Evolutionary conservation across 2,113 vertebrate genomes (phyloP).

Genomic region (Pristiophorus japonicus): DNA sequence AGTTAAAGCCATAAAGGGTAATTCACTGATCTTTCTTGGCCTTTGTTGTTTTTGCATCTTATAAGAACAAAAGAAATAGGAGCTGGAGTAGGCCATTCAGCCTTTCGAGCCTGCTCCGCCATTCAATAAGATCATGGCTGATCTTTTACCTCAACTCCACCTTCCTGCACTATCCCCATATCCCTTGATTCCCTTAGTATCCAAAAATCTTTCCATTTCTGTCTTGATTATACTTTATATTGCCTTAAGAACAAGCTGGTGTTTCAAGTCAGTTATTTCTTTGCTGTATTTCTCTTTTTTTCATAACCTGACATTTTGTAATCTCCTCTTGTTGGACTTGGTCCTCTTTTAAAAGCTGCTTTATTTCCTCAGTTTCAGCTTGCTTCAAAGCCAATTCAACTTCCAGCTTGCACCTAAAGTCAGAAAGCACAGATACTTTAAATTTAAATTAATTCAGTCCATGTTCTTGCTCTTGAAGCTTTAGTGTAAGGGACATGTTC

Average conservation of each 20-base stretch:
- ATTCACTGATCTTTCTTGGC: background rate
- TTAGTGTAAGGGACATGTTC: constrained; percentile 59
- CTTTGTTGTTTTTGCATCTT: background rate
- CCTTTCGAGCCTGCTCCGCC: no score
- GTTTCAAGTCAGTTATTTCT: constrained; percentile 66
- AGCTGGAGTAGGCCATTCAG: no score
- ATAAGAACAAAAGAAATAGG: no score
- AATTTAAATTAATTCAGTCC: constrained; percentile 67
- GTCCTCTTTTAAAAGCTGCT: constrained; percentile 69
- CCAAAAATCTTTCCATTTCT: no score
- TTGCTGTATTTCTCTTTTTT: constrained; percentile 64
- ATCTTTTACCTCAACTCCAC: no score
- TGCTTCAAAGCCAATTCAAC: constrained; percentile 88
- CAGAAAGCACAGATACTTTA: constrained; percentile 69
- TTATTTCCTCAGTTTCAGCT: constrained; percentile 80
- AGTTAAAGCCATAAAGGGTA: background rate
- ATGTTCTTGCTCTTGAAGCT: constrained; percentile 63
- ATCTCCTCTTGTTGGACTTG: constrained; percentile 65
- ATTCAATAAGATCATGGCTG: no score
- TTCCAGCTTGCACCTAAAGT: constrained; percentile 82
- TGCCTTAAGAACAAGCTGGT: constrained; percentile 51
- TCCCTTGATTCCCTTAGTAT: no score
- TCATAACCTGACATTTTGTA: constrained; percentile 64
- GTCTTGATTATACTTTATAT: no score
- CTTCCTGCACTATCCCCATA: no score